Evolutionary conservation across 1,140 invertebrate genomes (phyloP).

Genomic region (Conopomorpha cramerella): DNA sequence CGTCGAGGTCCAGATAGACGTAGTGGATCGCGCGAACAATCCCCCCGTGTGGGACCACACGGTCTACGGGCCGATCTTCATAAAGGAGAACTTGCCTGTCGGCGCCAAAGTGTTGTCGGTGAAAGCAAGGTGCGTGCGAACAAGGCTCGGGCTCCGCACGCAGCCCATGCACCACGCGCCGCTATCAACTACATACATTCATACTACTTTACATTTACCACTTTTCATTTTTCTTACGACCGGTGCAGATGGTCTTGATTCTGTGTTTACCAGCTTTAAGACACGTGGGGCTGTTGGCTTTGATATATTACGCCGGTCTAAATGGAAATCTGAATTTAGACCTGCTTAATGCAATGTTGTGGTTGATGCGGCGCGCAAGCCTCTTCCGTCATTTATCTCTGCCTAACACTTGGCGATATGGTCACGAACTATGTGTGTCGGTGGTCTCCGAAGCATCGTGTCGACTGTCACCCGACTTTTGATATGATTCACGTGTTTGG

Average conservation of each 20-base stretch:
- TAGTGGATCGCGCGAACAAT: constrained; percentile 96
- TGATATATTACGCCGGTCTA: too few species aligned
- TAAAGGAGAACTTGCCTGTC: constrained; percentile 95
- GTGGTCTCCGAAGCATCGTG: too few species aligned
- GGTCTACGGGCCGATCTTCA: constrained; percentile 94
- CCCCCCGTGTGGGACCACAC: constrained; percentile 95
- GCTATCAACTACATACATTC: too few species aligned
- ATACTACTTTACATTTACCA: too few species aligned
- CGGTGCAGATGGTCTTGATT: too few species aligned
- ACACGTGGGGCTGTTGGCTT: too few species aligned
- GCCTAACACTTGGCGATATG: constrained; percentile 44
- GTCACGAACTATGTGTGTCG: constrained; percentile 24
- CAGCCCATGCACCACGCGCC: constrained; percentile 59
- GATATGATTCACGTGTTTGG: too few species aligned
- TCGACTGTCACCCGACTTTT: too few species aligned
- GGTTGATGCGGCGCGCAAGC: constrained; percentile 20
- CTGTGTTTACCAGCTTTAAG: too few species aligned
- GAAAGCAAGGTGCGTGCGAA: constrained; percentile 87
- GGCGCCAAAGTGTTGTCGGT: constrained; percentile 95
- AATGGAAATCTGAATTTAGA: too few species aligned
- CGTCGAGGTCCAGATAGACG: constrained; percentile 96
- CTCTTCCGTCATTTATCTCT: constrained; percentile 28
- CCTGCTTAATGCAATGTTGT: too few species aligned
- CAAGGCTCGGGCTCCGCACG: constrained; percentile 63
- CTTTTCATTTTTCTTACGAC: too few species aligned